A percentile compares a stretch with the other conserved stretches of the same genome.
Conservation (phyloP, 2,888 invertebrate species). For the Andrena marginata region DNA sequence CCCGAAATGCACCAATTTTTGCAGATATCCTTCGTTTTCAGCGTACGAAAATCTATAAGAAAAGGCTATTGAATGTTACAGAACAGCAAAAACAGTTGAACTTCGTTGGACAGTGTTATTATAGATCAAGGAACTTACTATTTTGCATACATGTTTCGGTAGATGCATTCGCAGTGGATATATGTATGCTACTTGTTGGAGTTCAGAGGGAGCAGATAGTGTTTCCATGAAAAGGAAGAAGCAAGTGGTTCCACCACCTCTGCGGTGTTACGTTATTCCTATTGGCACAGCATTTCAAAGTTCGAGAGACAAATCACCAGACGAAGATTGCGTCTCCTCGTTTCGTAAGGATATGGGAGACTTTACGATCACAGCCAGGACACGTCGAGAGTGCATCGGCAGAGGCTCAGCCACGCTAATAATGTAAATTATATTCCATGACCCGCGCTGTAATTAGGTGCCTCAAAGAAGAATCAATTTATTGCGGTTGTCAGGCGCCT, state of each 20-base stretch:
- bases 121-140: too few species aligned
- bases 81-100: too few species aligned
- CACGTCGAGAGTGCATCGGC: conserved; percentile 10
- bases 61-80: too few species aligned
- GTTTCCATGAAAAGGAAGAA: background rate
- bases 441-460: conserved; percentile 44
- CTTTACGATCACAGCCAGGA: background rate
- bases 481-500: conserved; percentile 28
- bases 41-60: too few species aligned
- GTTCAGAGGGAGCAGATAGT: too few species aligned
- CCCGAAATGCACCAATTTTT: too few species aligned
- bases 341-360: conserved; percentile 12
- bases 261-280: background rate
- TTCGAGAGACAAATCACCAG: background rate
- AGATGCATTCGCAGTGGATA: too few species aligned
- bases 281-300: background rate
- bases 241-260: background rate
- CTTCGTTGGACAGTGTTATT: too few species aligned
- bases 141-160: too few species aligned
- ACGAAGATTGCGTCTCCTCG: background rate
- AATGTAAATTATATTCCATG: conserved; percentile 38
- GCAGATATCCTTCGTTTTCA: too few species aligned
- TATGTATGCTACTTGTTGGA: too few species aligned
- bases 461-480: conserved; percentile 42
- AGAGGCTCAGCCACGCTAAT: background rate